These are phyloP conservation scores for Calliopum simillimum DNA, from an alignment of 2,888 invertebrate genomes.

Conservation along the genomic window DNA sequence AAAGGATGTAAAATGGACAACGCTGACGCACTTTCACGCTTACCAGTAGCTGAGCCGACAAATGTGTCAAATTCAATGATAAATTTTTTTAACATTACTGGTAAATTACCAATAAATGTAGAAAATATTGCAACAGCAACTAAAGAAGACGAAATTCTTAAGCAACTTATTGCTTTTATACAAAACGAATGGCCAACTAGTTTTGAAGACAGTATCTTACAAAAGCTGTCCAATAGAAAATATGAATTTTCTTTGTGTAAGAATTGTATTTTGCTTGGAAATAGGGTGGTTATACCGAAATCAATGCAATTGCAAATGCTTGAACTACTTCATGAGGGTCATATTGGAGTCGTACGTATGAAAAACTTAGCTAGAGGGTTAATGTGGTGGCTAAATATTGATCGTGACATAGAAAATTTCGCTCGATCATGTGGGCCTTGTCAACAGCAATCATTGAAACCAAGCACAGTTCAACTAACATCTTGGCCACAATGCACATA, in stretches of 20 bases:
- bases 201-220: not conserved
- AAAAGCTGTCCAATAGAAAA: not conserved
- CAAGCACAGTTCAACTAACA: no score
- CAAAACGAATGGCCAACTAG: not conserved
- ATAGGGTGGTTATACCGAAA: no score
- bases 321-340: no score
- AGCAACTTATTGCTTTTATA: not conserved
- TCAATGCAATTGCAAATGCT: no score
- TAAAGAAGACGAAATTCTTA: conserved; percentile 1
- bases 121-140: no score
- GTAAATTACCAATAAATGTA: no score
- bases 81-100: no score
- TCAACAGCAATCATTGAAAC: no score
- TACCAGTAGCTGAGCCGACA: conserved; percentile 29
- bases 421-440: no score
- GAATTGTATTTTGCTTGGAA: no score
- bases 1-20: conserved; percentile 26
- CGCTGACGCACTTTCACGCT: conserved; percentile 34
- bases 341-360: conserved; percentile 52
- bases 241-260: no score
- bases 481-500: conserved; percentile 12
- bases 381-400: conserved; percentile 46
- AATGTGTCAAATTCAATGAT: no score
- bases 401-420: conserved; percentile 48
- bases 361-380: conserved; percentile 49